Percentiles rank a stretch among this genome's conserved stretches.
Evolutionary conservation across 2,113 vertebrate genomes (phyloP).

Genomic region (Upupa epops): DNA sequence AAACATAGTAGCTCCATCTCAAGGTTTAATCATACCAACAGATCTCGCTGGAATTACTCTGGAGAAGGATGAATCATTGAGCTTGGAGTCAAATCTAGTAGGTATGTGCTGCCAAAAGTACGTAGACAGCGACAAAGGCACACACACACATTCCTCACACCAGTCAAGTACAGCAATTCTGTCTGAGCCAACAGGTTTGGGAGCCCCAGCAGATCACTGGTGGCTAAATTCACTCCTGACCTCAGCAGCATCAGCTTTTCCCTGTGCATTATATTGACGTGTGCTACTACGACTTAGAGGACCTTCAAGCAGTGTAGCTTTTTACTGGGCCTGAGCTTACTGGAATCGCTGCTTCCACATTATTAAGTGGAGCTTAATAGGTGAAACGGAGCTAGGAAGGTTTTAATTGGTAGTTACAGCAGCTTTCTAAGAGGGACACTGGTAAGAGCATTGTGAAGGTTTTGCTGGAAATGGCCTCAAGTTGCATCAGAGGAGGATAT

Average conservation of each 20-base stretch:
- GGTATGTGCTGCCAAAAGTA: neutral
- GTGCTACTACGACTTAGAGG: neutral
- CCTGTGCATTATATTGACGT: neutral
- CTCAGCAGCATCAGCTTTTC: neutral
- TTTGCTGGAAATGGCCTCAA: neutral
- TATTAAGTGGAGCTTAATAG: neutral
- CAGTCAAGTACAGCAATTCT: neutral
- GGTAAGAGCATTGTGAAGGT: neutral
- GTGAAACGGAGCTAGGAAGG: neutral
- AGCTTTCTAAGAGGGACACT: neutral
- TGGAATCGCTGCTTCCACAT: neutral
- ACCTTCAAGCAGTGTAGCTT: neutral
- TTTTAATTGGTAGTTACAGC: neutral
- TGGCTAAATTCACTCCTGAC: neutral
- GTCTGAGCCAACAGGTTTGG: neutral
- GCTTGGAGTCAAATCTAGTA: neutral
- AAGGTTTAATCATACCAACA: constrained; percentile 15
- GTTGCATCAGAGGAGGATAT: too few relatives aligned
- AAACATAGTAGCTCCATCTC: constrained; percentile 25
- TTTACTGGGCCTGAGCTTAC: neutral
- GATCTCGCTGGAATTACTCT: neutral
- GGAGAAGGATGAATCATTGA: neutral
- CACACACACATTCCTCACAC: neutral
- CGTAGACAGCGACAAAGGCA: neutral
- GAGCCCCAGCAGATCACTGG: neutral